phyloP scores from a whole-genome alignment of 2,888 invertebrate genomes.

The Philaethria dido region DNA sequence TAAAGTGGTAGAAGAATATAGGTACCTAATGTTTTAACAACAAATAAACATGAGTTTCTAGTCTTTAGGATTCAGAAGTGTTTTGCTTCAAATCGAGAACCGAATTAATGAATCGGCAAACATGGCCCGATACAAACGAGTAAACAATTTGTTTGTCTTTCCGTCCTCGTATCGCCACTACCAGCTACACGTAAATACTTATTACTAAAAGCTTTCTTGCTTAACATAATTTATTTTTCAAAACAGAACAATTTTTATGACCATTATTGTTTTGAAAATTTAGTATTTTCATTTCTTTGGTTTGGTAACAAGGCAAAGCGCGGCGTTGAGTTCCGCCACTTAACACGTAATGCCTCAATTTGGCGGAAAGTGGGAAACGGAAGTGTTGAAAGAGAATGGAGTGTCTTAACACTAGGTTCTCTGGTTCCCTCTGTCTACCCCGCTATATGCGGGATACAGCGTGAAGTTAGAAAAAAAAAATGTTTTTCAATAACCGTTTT shows the following conservation, averaged over 20 bases:
- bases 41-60: slow-evolving; percentile 28
- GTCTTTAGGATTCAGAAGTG: slow-evolving; percentile 47
- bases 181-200: slow-evolving; percentile 1
- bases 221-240: background rate
- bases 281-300: too few species aligned
- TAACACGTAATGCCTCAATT: too few species aligned
- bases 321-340: too few species aligned
- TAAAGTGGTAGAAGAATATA: too few species aligned
- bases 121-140: slow-evolving; percentile 56
- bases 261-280: background rate
- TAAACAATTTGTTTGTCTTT: slow-evolving; percentile 62
- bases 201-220: background rate
- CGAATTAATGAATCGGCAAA: slow-evolving; percentile 57
- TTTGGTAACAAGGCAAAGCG: too few species aligned
- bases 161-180: slow-evolving; percentile 26
- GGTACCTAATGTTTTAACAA: background rate
- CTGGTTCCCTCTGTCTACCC: too few species aligned
- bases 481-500: background rate
- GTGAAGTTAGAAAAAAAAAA: too few species aligned
- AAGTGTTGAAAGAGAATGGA: too few species aligned
- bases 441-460: too few species aligned
- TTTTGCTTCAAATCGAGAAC: slow-evolving; percentile 50
- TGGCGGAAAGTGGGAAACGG: too few species aligned
- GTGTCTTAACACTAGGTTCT: too few species aligned
- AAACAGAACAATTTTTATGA: background rate